Conservation (phyloP, 2,888 invertebrate species). For the Ryuthela nishihirai region DNA sequence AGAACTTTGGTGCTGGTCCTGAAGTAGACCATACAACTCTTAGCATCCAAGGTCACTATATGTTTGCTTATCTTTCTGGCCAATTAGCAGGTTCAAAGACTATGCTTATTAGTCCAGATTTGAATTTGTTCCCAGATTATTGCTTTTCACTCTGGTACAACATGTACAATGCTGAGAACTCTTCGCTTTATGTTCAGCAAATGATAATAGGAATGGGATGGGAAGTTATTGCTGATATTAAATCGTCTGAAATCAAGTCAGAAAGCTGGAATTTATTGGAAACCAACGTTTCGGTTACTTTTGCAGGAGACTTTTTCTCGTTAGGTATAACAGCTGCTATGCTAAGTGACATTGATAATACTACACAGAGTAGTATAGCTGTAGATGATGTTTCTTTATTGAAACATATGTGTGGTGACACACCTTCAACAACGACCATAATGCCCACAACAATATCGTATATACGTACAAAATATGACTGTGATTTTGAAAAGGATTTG, state of each 20-base stretch:
- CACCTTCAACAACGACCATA: slow-evolving; percentile 5
- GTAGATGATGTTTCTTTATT: slow-evolving; percentile 36
- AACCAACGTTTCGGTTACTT: slow-evolving; percentile 13
- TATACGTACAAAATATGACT: slow-evolving; percentile 24
- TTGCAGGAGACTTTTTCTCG: slow-evolving; percentile 28
- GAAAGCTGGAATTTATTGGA: slow-evolving; percentile 25
- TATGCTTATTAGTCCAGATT: slow-evolving; percentile 34
- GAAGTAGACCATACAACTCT: slow-evolving; percentile 19
- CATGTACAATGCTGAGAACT: slow-evolving; percentile 27
- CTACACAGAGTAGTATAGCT: slow-evolving; percentile 28
- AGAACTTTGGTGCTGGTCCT: slow-evolving; percentile 27
- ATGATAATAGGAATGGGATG: slow-evolving; percentile 20
- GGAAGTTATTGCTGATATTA: slow-evolving; percentile 13
- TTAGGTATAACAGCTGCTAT: slow-evolving; percentile 20
- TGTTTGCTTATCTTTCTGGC: slow-evolving; percentile 30
- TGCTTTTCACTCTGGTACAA: slow-evolving; percentile 34
- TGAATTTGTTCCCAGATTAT: slow-evolving; percentile 19
- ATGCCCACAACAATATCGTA: slow-evolving; percentile 16
- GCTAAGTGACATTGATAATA: slow-evolving; percentile 6
- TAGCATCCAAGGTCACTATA: slow-evolving; percentile 35
- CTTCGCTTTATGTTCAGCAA: slow-evolving; percentile 17
- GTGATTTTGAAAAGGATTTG: slow-evolving; percentile 31
- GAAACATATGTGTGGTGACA: slow-evolving; percentile 15
- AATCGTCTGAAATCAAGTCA: slow-evolving; percentile 4
- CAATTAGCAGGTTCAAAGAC: slow-evolving; percentile 7